Evolutionary conservation across 2,888 invertebrate species (phyloP).

Genomic region (Apamea monoglypha): DNA sequence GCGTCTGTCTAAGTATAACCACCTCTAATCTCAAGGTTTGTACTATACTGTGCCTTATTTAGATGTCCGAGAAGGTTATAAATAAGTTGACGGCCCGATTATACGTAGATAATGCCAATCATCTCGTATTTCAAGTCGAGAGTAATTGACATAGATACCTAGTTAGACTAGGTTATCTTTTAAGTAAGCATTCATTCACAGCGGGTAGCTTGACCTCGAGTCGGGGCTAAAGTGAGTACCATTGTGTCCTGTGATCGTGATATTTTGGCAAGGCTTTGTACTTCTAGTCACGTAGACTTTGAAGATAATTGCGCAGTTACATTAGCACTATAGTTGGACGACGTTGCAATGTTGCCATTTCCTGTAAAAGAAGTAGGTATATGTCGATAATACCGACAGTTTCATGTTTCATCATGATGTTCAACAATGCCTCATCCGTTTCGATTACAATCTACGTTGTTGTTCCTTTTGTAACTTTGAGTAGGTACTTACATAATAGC

Average conservation of each 20-base stretch:
- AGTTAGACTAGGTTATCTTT: constrained; percentile 65
- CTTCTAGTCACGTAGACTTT: constrained; percentile 80
- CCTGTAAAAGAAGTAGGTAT: constrained; percentile 64
- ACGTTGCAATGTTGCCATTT: constrained; percentile 71
- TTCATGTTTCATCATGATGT: constrained; percentile 46
- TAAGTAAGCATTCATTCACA: constrained; percentile 76
- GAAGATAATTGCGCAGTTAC: constrained; percentile 67
- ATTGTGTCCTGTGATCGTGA: constrained; percentile 58
- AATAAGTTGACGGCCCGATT: constrained; percentile 42
- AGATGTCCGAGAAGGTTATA: constrained; percentile 32
- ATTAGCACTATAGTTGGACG: constrained; percentile 71
- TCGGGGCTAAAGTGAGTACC: constrained; percentile 54
- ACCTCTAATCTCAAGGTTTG: constrained; percentile 33
- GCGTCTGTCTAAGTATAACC: neutral
- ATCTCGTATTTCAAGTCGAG: constrained; percentile 53
- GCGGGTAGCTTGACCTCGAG: constrained; percentile 70
- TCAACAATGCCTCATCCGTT: constrained; percentile 17
- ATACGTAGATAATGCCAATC: constrained; percentile 59
- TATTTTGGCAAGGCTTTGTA: constrained; percentile 75
- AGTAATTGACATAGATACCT: constrained; percentile 65
- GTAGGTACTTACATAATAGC: neutral
- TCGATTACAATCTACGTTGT: constrained; percentile 26
- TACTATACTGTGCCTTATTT: constrained; percentile 30
- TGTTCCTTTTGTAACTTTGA: constrained; percentile 22
- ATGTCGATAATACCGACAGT: constrained; percentile 22